A percentile compares a stretch with the other conserved stretches of the same genome.
These are phyloP conservation scores for Cyclopterus lumpus DNA, from an alignment of 2,797 vertebrate species.

Conservation along the genomic window DNA sequence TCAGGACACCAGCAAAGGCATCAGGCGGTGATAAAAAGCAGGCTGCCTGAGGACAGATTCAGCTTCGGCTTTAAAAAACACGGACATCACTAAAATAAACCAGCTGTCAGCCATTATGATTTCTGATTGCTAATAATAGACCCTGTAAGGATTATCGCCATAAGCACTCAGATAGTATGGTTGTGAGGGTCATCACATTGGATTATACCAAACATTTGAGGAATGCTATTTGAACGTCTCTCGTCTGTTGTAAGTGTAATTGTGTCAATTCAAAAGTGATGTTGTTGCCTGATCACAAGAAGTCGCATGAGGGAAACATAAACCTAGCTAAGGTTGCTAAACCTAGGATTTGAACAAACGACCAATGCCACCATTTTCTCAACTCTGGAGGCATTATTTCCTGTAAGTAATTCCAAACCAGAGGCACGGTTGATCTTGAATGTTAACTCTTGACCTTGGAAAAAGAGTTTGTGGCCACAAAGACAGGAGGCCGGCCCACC, in stretches of 20 bases:
- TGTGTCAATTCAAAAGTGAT: background rate
- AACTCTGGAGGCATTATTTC: no score
- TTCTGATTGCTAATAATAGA: conserved; percentile 37
- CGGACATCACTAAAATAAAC: conserved; percentile 8
- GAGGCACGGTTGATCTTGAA: background rate
- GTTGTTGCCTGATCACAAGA: background rate
- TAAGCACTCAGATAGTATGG: background rate
- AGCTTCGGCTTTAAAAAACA: conserved; percentile 19
- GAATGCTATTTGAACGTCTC: background rate
- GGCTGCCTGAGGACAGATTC: conserved; percentile 22
- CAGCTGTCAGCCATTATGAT: conserved; percentile 10
- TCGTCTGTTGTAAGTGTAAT: background rate
- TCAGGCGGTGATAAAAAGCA: background rate
- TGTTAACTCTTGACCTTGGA: no score
- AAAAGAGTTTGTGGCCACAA: no score
- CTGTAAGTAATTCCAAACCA: no score
- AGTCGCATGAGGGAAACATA: background rate
- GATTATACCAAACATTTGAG: conserved; percentile 9
- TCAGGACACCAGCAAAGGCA: conserved; percentile 40
- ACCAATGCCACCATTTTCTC: background rate
- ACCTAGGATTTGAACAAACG: background rate
- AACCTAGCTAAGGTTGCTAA: background rate
- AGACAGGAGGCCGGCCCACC: no score
- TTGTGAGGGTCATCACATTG: conserved; percentile 9
- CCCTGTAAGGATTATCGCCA: conserved; percentile 18